Conservation (phyloP, 2,888 invertebrate species). For the Callinectes sapidus region DNA sequence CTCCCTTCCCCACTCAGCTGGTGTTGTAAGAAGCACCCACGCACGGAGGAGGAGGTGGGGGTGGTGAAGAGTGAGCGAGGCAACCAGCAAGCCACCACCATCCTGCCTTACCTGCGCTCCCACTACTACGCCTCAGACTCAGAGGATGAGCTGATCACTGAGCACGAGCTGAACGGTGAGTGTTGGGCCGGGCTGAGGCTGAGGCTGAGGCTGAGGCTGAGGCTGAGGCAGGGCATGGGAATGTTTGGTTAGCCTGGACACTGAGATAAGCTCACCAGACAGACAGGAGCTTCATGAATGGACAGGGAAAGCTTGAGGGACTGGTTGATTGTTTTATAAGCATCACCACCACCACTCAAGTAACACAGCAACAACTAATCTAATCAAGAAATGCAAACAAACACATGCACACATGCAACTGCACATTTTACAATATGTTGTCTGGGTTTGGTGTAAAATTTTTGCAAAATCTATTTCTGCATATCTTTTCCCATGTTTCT, state of each 20-base stretch:
- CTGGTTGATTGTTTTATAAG: too few relatives aligned
- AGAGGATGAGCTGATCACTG: constrained; percentile 80
- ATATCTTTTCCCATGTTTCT: neutral
- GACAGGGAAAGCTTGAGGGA: too few relatives aligned
- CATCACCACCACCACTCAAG: too few relatives aligned
- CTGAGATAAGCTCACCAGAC: neutral
- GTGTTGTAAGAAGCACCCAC: constrained; percentile 84
- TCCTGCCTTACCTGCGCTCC: constrained; percentile 60
- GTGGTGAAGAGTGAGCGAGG: constrained; percentile 84
- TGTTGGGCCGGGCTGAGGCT: neutral
- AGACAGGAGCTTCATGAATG: neutral
- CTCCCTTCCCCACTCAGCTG: constrained; percentile 80
- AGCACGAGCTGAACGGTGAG: constrained; percentile 84
- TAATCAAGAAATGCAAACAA: too few relatives aligned
- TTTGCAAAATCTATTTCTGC: neutral
- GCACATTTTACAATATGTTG: too few relatives aligned
- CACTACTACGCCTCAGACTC: constrained; percentile 63
- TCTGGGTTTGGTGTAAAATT: too few relatives aligned
- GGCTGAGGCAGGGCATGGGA: neutral
- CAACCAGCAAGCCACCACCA: constrained; percentile 84
- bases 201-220: too few relatives aligned
- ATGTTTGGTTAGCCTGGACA: neutral
- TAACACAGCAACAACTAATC: too few relatives aligned
- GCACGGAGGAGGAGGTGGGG: constrained; percentile 81
- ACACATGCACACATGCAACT: too few relatives aligned